Evolutionary conservation across 1,140 invertebrate genomes (phyloP).

Genomic region (Dendrolimus kikuchii): DNA sequence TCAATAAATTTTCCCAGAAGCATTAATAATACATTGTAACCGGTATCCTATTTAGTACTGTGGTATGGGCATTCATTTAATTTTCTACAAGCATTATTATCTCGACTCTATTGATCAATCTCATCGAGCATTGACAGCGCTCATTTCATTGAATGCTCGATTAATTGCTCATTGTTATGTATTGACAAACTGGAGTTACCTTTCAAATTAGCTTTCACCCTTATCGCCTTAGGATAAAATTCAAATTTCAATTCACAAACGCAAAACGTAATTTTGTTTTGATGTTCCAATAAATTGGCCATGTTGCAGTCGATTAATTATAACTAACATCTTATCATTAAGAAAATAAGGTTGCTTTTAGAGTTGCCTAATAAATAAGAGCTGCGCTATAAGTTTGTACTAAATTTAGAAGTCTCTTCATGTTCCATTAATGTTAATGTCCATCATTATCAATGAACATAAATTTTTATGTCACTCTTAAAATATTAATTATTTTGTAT

Average conservation of each 20-base stretch:
- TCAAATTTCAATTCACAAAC: slow-evolving; percentile 4
- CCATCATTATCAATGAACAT: too few relatives aligned
- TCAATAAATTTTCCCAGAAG: too few relatives aligned
- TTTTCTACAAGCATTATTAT: too few relatives aligned
- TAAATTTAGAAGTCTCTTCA: too few relatives aligned
- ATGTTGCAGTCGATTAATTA: slow-evolving; percentile 5
- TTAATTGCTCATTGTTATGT: slow-evolving; percentile 30
- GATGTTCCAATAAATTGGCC: slow-evolving; percentile 2
- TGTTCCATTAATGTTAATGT: too few relatives aligned
- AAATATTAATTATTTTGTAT: too few relatives aligned
- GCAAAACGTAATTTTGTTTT: background rate
- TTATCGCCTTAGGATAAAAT: background rate
- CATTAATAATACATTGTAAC: too few relatives aligned
- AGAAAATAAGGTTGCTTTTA: slow-evolving; percentile 6
- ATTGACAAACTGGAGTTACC: background rate
- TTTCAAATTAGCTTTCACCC: background rate
- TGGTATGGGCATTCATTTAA: too few relatives aligned
- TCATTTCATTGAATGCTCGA: slow-evolving; percentile 32
- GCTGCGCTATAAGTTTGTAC: too few relatives aligned
- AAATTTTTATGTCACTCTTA: too few relatives aligned
- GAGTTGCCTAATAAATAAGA: background rate
- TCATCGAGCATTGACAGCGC: slow-evolving; percentile 26
- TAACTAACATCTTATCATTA: slow-evolving; percentile 4
- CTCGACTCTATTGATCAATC: slow-evolving; percentile 18
- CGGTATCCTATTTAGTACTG: too few relatives aligned